phyloP scores from a whole-genome alignment of 2,113 vertebrate species.

The Hemiprocne comata region DNA sequence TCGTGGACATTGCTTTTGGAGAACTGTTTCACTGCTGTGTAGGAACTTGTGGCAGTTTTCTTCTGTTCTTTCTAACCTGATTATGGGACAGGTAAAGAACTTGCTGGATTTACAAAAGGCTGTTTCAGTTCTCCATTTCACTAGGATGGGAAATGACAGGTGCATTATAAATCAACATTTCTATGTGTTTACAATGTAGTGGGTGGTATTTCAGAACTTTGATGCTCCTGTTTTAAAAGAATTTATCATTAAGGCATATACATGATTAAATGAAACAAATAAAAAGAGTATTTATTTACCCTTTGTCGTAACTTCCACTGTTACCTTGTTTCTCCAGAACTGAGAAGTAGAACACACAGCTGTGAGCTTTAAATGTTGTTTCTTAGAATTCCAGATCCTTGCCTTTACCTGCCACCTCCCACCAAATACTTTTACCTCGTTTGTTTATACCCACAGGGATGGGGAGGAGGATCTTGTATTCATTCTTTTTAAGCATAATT shows the following conservation, averaged over 20 bases:
- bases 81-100: neutral
- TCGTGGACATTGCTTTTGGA: neutral
- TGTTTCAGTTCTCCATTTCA: neutral
- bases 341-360: neutral
- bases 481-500: neutral
- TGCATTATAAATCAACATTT: accelerated
- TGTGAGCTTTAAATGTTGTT: neutral
- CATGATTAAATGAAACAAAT: neutral
- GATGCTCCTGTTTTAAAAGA: neutral
- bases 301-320: neutral
- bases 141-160: neutral
- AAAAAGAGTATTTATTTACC: neutral
- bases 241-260: neutral
- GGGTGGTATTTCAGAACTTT: neutral
- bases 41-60: neutral
- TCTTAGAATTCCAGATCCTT: neutral
- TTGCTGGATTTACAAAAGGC: neutral
- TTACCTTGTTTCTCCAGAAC: neutral
- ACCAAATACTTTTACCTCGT: neutral
- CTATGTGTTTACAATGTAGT: neutral
- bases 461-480: neutral
- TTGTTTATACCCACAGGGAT: neutral
- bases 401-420: accelerated
- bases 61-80: neutral
- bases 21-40: neutral